These are phyloP conservation scores for Diplodus puntazzo DNA, from an alignment of 2,797 vertebrate genomes.

Conservation along the genomic window DNA sequence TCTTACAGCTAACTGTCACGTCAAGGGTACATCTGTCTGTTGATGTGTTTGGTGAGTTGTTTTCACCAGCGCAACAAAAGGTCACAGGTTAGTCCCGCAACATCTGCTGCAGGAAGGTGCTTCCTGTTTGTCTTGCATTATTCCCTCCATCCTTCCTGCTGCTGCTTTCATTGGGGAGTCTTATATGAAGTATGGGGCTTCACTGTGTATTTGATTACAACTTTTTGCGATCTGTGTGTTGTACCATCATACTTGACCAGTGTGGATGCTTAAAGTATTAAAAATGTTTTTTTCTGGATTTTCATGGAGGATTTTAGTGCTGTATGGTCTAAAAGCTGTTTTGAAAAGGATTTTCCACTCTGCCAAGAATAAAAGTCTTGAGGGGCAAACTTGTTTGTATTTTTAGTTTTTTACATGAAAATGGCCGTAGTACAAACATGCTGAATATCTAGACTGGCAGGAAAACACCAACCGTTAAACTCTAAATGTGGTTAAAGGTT, in stretches of 20 bases:
- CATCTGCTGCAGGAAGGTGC: constrained; percentile 55
- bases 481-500: not conserved
- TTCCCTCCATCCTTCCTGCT: constrained; percentile 47
- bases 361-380: constrained; percentile 34
- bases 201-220: constrained; percentile 10
- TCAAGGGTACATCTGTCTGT: not conserved
- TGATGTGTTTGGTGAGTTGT: constrained; percentile 18
- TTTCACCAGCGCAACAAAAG: constrained; percentile 25
- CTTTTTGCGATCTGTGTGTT: not conserved
- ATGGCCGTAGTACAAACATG: not conserved
- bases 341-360: constrained; percentile 31
- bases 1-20: not conserved
- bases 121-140: constrained; percentile 65
- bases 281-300: constrained; percentile 30
- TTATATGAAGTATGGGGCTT: not conserved
- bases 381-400: constrained; percentile 29
- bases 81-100: constrained; percentile 31
- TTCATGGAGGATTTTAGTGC: constrained; percentile 18
- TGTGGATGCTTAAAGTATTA: constrained; percentile 7
- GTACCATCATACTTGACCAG: not conserved
- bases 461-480: not conserved
- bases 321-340: constrained; percentile 15
- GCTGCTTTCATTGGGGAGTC: not conserved
- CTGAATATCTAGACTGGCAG: not conserved
- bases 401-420: constrained; percentile 14